These are phyloP conservation scores for Alethe castanea DNA, from an alignment of 2,113 vertebrate genomes.

Conservation along the genomic window DNA sequence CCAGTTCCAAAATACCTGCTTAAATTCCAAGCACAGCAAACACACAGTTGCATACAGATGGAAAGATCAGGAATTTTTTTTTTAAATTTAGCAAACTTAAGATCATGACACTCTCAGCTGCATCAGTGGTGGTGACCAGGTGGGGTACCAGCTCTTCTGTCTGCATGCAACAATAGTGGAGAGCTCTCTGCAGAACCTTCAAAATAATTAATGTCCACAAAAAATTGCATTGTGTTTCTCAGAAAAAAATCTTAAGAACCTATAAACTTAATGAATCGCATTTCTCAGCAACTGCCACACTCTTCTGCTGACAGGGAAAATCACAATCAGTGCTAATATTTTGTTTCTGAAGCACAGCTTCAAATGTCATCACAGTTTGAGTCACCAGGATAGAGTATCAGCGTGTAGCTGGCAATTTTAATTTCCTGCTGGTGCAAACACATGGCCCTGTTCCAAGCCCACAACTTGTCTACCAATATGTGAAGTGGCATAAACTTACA, in stretches of 20 bases:
- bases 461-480: neutral
- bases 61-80: neutral
- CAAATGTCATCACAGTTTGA: slow-evolving; percentile 38
- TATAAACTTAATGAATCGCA: neutral
- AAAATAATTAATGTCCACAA: neutral
- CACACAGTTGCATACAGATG: neutral
- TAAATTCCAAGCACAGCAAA: neutral
- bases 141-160: accelerated
- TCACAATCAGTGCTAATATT: neutral
- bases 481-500: neutral
- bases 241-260: neutral
- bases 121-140: neutral
- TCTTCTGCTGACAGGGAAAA: neutral
- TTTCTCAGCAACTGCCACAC: neutral
- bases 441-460: neutral
- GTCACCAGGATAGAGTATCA: neutral
- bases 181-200: neutral
- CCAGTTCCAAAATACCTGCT: neutral
- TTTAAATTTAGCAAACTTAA: neutral
- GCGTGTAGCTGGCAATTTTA: neutral
- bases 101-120: neutral
- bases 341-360: neutral
- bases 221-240: neutral
- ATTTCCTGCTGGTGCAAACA: slow-evolving; percentile 2
- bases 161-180: accelerated